Evolutionary conservation across 2,113 vertebrate genomes (phyloP).

Genomic region (Sylvia atricapilla): DNA sequence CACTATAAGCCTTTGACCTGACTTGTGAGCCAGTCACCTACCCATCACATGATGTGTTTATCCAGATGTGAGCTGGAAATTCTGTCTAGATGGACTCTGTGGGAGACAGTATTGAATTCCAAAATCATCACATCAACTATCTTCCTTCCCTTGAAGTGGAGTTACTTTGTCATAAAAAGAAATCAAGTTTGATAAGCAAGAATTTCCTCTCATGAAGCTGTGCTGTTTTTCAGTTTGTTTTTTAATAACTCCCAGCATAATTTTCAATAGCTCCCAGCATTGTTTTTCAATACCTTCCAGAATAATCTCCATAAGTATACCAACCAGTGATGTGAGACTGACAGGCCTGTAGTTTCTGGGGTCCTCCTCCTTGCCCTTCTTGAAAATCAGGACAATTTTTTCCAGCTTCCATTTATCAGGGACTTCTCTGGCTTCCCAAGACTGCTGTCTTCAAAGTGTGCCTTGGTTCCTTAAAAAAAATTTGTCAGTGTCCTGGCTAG

Average conservation of each 20-base stretch:
- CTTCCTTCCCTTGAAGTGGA: background rate
- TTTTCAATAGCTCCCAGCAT: background rate
- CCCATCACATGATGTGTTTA: background rate
- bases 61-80: background rate
- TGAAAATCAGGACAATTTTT: background rate
- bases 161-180: background rate
- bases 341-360: background rate
- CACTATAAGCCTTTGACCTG: too few relatives aligned
- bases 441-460: rapidly evolving
- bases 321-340: background rate
- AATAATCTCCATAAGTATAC: background rate
- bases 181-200: background rate
- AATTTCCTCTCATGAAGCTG: background rate
- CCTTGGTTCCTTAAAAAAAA: background rate
- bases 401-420: background rate
- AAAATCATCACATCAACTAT: background rate
- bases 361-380: background rate
- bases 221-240: background rate
- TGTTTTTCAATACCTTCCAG: background rate
- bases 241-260: background rate
- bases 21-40: too few relatives aligned
- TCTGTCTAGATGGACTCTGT: background rate
- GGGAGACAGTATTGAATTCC: background rate
- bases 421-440: background rate
- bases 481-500: background rate